Percentiles rank a stretch among this genome's conserved stretches.
Evolutionary conservation across 1,140 invertebrate genomes (phyloP).

Genomic region (Mesaphorura yosii): DNA sequence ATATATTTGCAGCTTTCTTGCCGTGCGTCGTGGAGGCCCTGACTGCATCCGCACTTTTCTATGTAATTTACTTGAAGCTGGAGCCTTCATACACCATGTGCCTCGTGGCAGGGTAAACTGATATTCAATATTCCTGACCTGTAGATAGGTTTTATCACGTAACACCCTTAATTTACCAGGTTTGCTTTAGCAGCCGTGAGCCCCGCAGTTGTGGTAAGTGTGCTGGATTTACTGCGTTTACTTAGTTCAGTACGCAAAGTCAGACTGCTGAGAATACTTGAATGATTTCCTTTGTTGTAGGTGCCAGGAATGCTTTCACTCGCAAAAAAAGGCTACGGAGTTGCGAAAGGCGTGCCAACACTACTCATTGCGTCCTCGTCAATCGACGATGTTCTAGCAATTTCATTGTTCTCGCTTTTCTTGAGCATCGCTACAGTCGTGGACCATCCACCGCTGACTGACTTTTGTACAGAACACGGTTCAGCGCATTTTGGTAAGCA

Average conservation of each 20-base stretch:
- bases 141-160: background rate
- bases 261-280: too few relatives aligned
- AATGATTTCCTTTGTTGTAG: too few relatives aligned
- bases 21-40: slow-evolving; percentile 19
- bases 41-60: background rate
- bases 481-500: background rate
- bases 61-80: background rate
- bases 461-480: background rate
- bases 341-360: slow-evolving; percentile 86
- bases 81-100: slow-evolving; percentile 12
- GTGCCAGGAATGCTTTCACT: slow-evolving; percentile 77
- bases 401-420: slow-evolving; percentile 79
- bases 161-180: slow-evolving; percentile 34
- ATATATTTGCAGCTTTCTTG: too few relatives aligned
- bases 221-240: too few relatives aligned
- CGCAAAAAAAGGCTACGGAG: slow-evolving; percentile 72
- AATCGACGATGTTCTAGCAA: slow-evolving; percentile 71
- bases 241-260: too few relatives aligned
- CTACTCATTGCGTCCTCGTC: slow-evolving; percentile 83
- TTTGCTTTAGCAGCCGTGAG: slow-evolving; percentile 81
- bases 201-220: slow-evolving; percentile 87
- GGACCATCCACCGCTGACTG: background rate
- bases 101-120: slow-evolving; percentile 19
- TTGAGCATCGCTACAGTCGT: slow-evolving; percentile 47
- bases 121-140: background rate